Conservation (phyloP, 2,113 vertebrate genomes). For the Noturus placidus region DNA sequence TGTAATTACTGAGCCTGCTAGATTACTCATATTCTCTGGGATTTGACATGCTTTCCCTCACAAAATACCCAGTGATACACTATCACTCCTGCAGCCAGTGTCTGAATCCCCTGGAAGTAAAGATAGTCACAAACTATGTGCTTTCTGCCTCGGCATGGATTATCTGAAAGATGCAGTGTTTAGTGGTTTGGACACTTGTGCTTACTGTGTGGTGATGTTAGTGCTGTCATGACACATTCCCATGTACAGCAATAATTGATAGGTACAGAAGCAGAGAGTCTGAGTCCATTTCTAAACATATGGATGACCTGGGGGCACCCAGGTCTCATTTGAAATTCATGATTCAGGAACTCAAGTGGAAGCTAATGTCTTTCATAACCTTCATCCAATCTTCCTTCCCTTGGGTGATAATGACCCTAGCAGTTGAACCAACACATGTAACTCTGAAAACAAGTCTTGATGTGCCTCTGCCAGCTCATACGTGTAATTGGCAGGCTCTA, state of each 20-base stretch:
- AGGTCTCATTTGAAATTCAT: neutral
- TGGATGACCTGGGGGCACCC: neutral
- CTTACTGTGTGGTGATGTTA: neutral
- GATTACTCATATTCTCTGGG: neutral
- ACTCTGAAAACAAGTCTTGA: neutral
- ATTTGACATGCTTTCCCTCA: neutral
- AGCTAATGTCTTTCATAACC: neutral
- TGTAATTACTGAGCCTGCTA: neutral
- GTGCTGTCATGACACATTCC: neutral
- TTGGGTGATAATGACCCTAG: neutral
- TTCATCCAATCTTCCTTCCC: conserved; percentile 1
- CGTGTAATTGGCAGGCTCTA: neutral
- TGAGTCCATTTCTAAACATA: neutral
- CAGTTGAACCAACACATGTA: neutral
- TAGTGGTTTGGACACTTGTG: neutral
- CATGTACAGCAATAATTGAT: neutral
- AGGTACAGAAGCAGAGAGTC: neutral
- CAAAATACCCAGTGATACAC: neutral
- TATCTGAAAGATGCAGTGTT: neutral
- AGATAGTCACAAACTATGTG: neutral
- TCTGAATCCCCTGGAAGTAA: neutral
- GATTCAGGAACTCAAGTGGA: neutral
- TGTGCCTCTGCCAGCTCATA: neutral
- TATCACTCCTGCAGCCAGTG: neutral
- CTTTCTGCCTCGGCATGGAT: neutral